These are phyloP conservation scores for Microctenopoma lineatum DNA, from an alignment of 2,797 vertebrate species.

Conservation along the genomic window DNA sequence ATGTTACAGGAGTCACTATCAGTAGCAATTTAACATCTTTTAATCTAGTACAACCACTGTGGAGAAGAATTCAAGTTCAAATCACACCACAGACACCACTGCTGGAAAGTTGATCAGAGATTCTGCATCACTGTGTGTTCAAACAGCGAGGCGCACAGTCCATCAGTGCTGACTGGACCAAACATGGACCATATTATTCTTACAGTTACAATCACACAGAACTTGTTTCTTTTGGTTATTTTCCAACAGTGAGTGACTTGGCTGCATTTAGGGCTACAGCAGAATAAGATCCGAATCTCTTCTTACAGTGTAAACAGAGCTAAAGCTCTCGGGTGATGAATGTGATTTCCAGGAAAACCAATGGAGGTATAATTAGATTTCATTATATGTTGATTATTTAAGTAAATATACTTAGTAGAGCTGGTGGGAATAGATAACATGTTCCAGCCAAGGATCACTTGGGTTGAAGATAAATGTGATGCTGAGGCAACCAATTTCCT, in stretches of 20 bases:
- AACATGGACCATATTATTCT: too few relatives aligned
- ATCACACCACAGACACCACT: background rate
- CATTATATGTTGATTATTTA: background rate
- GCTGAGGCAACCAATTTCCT: constrained; percentile 10
- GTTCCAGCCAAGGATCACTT: background rate
- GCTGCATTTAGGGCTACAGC: too few relatives aligned
- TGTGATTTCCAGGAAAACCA: background rate
- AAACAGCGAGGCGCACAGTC: background rate
- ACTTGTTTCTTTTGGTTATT: too few relatives aligned
- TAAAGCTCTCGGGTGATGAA: background rate
- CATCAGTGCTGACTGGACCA: too few relatives aligned
- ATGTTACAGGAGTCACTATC: constrained; percentile 2
- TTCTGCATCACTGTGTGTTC: background rate
- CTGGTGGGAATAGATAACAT: constrained; percentile 9
- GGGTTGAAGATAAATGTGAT: constrained; percentile 1
- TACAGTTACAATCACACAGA: too few relatives aligned
- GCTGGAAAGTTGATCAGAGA: background rate
- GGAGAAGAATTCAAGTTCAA: background rate
- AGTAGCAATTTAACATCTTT: constrained; percentile 13
- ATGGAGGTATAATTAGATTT: background rate
- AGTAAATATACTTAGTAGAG: background rate
- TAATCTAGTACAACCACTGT: constrained; percentile 1
- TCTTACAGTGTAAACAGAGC: background rate
- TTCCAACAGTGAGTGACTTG: too few relatives aligned
- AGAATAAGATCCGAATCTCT: too few relatives aligned